Evolutionary conservation across 1,140 invertebrate species (phyloP).

Genomic region (Cryptotermes secundus): DNA sequence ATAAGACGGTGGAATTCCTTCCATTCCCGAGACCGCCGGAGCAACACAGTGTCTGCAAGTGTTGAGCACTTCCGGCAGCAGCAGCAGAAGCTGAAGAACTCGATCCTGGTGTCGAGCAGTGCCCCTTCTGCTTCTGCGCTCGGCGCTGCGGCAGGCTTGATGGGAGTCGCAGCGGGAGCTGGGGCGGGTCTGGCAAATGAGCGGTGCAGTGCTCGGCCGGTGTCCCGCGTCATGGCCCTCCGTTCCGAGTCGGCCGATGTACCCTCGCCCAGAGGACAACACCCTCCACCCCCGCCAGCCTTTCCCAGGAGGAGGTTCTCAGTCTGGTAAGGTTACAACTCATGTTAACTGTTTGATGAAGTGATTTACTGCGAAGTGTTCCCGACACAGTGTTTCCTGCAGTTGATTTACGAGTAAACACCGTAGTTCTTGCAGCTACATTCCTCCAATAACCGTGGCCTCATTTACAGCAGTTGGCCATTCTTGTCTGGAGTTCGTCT

Average conservation of each 20-base stretch:
- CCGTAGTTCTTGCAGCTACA: no score
- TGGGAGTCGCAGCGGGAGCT: constrained; percentile 30
- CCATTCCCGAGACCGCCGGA: constrained; percentile 43
- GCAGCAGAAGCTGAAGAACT: neutral
- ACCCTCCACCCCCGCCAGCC: constrained; percentile 44
- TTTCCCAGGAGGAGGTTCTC: constrained; percentile 53
- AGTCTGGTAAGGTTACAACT: constrained; percentile 50
- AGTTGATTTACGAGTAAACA: no score
- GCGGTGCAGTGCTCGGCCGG: neutral
- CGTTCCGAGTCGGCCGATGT: constrained; percentile 41
- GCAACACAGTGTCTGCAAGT: constrained; percentile 22
- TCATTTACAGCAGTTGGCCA: no score
- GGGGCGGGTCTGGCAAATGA: constrained; percentile 13
- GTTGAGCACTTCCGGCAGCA: constrained; percentile 13
- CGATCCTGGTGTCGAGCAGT: neutral
- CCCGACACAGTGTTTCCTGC: no score
- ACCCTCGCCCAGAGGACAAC: constrained; percentile 39
- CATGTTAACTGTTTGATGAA: no score
- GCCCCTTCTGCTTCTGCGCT: constrained; percentile 26
- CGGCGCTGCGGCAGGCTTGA: constrained; percentile 21
- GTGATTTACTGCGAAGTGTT: no score
- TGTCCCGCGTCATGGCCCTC: constrained; percentile 38
- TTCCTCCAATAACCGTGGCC: no score
- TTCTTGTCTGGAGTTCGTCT: no score
- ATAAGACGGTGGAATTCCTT: constrained; percentile 59